Evolutionary conservation across 2,888 invertebrate genomes (phyloP).

Genomic region (Chouioia cunea): DNA sequence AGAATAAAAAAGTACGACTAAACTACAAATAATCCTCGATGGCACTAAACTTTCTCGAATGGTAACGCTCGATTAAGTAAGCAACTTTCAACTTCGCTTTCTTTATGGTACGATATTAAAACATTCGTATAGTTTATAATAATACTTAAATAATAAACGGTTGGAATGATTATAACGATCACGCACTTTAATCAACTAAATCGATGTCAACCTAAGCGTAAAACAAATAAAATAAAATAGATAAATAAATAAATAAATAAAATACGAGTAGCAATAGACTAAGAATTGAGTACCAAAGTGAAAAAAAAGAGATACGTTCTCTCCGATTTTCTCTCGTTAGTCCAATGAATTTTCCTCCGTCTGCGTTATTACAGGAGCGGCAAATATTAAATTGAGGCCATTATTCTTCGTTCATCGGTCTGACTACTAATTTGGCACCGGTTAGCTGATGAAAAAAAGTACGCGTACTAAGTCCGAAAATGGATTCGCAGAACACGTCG

Average conservation of each 20-base stretch:
- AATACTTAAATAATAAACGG: too few species aligned
- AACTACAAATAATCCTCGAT: neutral
- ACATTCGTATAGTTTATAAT: too few species aligned
- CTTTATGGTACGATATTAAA: too few species aligned
- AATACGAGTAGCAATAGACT: neutral
- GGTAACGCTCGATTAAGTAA: too few species aligned
- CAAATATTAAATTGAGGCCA: slow-evolving; percentile 9
- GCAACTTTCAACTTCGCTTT: too few species aligned
- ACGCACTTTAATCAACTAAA: too few species aligned
- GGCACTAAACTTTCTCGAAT: neutral
- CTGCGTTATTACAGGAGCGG: neutral
- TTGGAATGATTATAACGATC: too few species aligned
- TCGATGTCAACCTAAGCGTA: too few species aligned
- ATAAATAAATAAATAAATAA: neutral
- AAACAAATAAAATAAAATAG: too few species aligned
- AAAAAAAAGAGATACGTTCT: slow-evolving; percentile 4
- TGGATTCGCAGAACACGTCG: slow-evolving; percentile 32
- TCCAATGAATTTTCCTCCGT: neutral
- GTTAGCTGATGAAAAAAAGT: slow-evolving; percentile 21
- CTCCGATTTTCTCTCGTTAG: neutral
- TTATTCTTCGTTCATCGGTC: slow-evolving; percentile 10
- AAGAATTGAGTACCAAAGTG: slow-evolving; percentile 17
- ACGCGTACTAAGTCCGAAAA: slow-evolving; percentile 33
- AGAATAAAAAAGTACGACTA: neutral
- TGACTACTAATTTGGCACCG: slow-evolving; percentile 40